Percentiles rank a stretch among this genome's conserved stretches.
These are phyloP conservation scores for Meloidogyne chitwoodi DNA, from an alignment of 1,140 invertebrate species.

Conservation along the genomic window DNA sequence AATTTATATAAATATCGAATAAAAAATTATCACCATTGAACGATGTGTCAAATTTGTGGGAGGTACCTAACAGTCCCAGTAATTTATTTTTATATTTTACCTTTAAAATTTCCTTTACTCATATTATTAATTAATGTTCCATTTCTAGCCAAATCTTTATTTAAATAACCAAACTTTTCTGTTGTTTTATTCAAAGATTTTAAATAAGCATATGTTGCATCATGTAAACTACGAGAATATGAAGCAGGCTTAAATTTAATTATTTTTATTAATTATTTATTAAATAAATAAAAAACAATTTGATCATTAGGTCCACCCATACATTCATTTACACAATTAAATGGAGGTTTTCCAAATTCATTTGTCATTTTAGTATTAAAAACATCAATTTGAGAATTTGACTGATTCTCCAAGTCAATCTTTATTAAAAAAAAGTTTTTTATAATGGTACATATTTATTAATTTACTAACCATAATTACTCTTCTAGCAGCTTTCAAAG, in stretches of 20 bases:
- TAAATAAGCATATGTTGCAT: constrained; percentile 31
- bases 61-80: background rate
- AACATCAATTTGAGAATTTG: constrained; percentile 11
- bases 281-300: background rate
- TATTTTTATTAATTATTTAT: background rate
- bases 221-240: constrained; percentile 31
- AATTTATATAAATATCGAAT: too few species aligned
- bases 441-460: background rate
- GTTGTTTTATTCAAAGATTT: constrained; percentile 31
- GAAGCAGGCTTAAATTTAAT: constrained; percentile 16
- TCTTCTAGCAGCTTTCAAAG: constrained; percentile 20
- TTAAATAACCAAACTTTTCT: background rate
- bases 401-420: constrained; percentile 33
- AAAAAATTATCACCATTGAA: too few species aligned
- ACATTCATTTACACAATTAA: constrained; percentile 24
- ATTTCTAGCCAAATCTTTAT: background rate
- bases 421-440: constrained; percentile 1
- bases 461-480: constrained; percentile 18
- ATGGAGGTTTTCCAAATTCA: constrained; percentile 31
- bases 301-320: constrained; percentile 31
- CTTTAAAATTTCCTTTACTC: background rate
- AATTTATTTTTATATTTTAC: background rate
- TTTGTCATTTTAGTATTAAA: constrained; percentile 27
- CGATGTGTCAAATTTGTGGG: too few species aligned
- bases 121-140: constrained; percentile 14